Conservation (phyloP, 2,888 invertebrate species). For the Uloborus plumipes region DNA sequence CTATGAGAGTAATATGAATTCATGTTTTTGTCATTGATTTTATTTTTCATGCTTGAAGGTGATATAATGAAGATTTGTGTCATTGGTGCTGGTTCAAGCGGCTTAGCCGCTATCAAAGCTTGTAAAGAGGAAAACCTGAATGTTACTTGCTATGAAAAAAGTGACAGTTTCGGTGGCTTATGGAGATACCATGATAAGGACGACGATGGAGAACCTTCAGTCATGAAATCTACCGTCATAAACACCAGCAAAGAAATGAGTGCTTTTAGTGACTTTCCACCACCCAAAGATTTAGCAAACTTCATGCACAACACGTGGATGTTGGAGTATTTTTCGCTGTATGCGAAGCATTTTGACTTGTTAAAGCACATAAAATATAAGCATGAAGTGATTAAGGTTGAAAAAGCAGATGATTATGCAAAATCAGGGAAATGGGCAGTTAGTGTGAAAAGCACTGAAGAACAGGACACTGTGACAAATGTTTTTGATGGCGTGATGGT, state of each 20-base stretch:
- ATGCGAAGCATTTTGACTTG: constrained; percentile 67
- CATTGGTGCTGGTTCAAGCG: constrained; percentile 72
- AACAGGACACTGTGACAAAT: constrained; percentile 62
- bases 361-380: constrained; percentile 60
- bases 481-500: constrained; percentile 73
- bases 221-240: constrained; percentile 70
- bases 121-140: constrained; percentile 70
- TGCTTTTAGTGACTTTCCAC: constrained; percentile 73
- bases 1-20: too few relatives aligned
- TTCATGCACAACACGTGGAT: constrained; percentile 72
- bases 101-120: constrained; percentile 70
- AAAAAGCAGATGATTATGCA: constrained; percentile 58
- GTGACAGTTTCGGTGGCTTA: constrained; percentile 69
- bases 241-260: constrained; percentile 72
- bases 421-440: constrained; percentile 55
- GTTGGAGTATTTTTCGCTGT: constrained; percentile 69
- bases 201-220: constrained; percentile 67
- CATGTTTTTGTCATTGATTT: too few relatives aligned
- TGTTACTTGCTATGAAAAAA: constrained; percentile 70
- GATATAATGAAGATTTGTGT: constrained; percentile 65
- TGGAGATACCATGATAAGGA: constrained; percentile 68
- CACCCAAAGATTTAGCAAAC: constrained; percentile 71
- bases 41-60: too few relatives aligned
- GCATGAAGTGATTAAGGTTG: constrained; percentile 39
- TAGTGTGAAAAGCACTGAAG: constrained; percentile 14